Conservation (phyloP, 2,797 vertebrate species). For the Champsocephalus esox region DNA sequence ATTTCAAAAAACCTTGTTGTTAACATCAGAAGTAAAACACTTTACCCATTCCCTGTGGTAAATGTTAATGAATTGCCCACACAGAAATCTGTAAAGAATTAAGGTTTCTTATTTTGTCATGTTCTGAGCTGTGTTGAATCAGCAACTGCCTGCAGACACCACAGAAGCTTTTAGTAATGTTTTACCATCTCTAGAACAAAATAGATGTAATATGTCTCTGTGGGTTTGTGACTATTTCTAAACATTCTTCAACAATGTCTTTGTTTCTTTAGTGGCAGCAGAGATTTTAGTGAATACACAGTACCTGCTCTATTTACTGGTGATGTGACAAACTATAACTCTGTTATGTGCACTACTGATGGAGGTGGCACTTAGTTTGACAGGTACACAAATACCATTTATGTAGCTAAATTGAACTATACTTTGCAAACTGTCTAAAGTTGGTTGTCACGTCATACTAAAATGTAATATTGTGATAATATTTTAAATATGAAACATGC, state of each 20-base stretch:
- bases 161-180: constrained; percentile 6
- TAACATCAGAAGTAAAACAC: constrained; percentile 3
- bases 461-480: neutral
- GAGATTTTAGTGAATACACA: constrained; percentile 3
- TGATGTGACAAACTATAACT: neutral
- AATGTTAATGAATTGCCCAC: constrained; percentile 13
- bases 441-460: neutral
- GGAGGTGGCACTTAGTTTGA: neutral
- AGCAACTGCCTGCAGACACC: constrained; percentile 1
- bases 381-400: neutral
- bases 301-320: neutral
- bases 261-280: neutral
- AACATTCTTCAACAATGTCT: neutral
- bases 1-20: neutral
- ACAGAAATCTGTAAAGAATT: constrained; percentile 3
- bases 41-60: neutral
- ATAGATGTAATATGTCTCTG: neutral
- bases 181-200: neutral
- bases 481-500: neutral
- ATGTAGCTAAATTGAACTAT: neutral
- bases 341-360: neutral
- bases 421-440: no score
- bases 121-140: constrained; percentile 4
- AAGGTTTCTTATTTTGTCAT: neutral
- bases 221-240: neutral